These are phyloP conservation scores for Oryzias dopingdopingensis DNA, from an alignment of 2,797 vertebrate genomes.

Conservation along the genomic window DNA sequence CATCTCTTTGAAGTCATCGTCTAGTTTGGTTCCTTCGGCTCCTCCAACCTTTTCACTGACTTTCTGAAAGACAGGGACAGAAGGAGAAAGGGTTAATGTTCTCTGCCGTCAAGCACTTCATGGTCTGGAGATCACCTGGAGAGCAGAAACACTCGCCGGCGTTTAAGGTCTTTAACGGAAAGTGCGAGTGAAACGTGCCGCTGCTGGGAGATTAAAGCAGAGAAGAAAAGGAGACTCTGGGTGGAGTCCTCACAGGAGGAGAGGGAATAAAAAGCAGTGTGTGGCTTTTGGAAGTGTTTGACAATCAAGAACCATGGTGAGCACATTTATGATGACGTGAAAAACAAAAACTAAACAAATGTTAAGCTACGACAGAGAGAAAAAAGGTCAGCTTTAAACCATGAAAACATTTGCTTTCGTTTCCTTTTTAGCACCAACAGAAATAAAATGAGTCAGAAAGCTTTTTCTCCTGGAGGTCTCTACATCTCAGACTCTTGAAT, in stretches of 20 bases:
- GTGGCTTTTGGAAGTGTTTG: no score
- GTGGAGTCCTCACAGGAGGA: not conserved
- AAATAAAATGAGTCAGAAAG: not conserved
- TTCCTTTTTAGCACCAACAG: not conserved
- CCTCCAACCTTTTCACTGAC: conserved; percentile 97
- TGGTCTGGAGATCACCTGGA: not conserved
- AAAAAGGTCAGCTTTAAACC: no score
- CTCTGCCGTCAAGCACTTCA: not conserved
- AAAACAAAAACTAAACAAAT: no score
- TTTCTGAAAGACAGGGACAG: conserved; percentile 78
- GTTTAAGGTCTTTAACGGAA: conserved; percentile 3
- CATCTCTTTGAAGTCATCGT: conserved; percentile 97
- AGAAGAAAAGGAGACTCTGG: not conserved
- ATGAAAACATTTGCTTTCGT: no score
- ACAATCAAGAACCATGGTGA: no score
- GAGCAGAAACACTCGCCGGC: not conserved
- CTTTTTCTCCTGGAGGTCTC: not conserved
- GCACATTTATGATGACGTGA: no score
- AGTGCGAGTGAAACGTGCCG: not conserved
- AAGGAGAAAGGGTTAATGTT: not conserved
- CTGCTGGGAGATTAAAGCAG: conserved; percentile 1
- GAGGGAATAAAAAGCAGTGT: not conserved
- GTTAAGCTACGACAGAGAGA: not conserved
- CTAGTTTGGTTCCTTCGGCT: conserved; percentile 94
- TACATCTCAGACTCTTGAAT: not conserved